Evolutionary conservation across 2,797 vertebrate genomes (phyloP).

Genomic region (Falco columbarius): DNA sequence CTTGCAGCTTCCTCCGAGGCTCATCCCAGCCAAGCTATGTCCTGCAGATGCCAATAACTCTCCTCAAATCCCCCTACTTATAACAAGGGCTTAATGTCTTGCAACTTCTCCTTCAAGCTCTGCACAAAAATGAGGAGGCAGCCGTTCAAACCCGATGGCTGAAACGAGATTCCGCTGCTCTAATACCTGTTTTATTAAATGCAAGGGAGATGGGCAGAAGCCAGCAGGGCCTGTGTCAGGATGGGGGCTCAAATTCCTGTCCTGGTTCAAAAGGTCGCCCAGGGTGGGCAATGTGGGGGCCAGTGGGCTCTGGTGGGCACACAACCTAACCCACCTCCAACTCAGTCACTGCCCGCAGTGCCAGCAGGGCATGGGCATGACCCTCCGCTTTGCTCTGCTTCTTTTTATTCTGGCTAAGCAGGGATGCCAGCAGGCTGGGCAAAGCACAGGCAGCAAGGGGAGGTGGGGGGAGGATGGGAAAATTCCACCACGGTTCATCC

Average conservation of each 20-base stretch:
- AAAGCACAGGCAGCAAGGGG: accelerated
- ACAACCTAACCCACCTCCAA: accelerated
- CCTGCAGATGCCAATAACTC: slow-evolving; percentile 26
- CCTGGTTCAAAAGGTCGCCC: slow-evolving; percentile 37
- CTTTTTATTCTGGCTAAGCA: background rate
- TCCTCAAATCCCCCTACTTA: slow-evolving; percentile 31
- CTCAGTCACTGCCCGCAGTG: background rate
- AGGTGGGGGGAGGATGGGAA: background rate
- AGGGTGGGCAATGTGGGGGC: background rate
- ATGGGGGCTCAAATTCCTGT: slow-evolving; percentile 1
- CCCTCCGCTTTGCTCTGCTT: background rate
- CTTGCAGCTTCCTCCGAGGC: background rate
- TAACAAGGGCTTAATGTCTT: slow-evolving; percentile 15
- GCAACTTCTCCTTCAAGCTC: background rate
- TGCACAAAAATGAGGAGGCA: slow-evolving; percentile 17
- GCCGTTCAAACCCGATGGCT: background rate
- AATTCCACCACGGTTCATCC: accelerated
- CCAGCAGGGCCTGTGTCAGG: background rate
- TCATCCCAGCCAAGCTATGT: background rate
- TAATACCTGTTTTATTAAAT: slow-evolving; percentile 72
- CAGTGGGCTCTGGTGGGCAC: accelerated
- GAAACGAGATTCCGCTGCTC: background rate
- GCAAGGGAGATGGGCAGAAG: slow-evolving; percentile 4
- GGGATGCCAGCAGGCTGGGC: background rate
- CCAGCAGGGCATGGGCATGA: background rate